phyloP scores from a whole-genome alignment of 2,888 invertebrate genomes.

The Uropetala carovei region DNA sequence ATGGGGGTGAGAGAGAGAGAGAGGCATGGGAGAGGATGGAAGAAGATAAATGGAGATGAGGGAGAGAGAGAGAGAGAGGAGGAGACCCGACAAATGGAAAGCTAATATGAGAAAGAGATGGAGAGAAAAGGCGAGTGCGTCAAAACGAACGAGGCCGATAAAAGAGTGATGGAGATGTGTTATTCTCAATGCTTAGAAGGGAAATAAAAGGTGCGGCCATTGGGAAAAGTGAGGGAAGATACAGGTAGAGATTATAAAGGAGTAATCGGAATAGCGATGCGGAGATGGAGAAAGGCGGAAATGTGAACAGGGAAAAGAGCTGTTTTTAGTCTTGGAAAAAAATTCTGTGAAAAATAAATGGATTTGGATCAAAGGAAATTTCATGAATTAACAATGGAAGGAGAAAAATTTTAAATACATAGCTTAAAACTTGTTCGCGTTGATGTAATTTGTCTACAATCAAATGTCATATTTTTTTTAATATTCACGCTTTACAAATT shows the following conservation, averaged over 20 bases:
- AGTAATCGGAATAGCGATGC: background rate
- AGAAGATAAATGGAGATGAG: background rate
- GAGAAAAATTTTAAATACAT: too few species aligned
- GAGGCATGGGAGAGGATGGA: background rate
- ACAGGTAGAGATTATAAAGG: background rate
- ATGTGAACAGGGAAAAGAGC: background rate
- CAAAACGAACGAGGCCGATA: background rate
- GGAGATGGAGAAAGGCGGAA: background rate
- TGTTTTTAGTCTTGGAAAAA: background rate
- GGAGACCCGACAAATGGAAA: too few species aligned
- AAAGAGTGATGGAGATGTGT: too few species aligned
- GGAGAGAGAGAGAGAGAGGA: background rate
- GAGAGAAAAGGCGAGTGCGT: background rate
- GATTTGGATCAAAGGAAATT: too few species aligned
- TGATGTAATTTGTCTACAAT: too few species aligned
- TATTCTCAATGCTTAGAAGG: too few species aligned
- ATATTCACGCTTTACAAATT: too few species aligned
- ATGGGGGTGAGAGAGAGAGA: background rate
- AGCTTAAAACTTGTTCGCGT: too few species aligned
- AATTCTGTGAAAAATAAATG: too few species aligned
- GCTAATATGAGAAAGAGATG: background rate
- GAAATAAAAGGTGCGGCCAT: background rate
- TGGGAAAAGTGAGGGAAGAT: background rate
- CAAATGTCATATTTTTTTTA: too few species aligned
- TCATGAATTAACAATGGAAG: too few species aligned